Evolutionary conservation across 1,140 invertebrate species (phyloP).

Genomic region (Polypedilum vanderplanki): DNA sequence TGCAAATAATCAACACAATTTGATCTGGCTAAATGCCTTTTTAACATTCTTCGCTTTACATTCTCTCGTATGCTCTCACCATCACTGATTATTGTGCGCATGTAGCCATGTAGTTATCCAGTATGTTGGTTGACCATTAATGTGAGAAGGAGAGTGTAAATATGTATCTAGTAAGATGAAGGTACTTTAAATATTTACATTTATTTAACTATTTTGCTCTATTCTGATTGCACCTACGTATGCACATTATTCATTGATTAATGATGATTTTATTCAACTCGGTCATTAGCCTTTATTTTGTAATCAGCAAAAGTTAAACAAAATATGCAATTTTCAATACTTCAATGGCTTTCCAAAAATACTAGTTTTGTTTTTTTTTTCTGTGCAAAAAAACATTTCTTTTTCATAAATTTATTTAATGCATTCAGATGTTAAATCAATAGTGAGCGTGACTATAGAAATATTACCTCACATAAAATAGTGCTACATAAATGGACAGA

Average conservation of each 20-base stretch:
- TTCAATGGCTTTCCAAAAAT: no score
- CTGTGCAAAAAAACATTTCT: no score
- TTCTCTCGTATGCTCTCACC: background rate
- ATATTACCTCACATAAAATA: background rate
- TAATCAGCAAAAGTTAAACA: no score
- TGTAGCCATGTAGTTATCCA: background rate
- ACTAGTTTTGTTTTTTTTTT: no score
- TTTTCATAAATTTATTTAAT: background rate
- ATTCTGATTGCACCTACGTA: no score
- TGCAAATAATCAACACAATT: background rate
- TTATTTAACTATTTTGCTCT: background rate
- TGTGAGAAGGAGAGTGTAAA: background rate
- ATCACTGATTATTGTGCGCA: background rate
- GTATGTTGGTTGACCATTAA: background rate
- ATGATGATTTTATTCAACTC: no score
- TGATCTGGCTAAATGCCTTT: conserved; percentile 8
- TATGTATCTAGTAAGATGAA: background rate
- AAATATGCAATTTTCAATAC: no score
- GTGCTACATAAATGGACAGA: conserved; percentile 2
- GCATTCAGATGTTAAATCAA: background rate
- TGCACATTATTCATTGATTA: no score
- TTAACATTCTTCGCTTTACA: background rate
- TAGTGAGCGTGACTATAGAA: background rate
- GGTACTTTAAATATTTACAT: conserved; percentile 8
- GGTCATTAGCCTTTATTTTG: no score